Evolutionary conservation across 2,113 vertebrate genomes (phyloP).

Genomic region (Hippocampus zosterae): DNA sequence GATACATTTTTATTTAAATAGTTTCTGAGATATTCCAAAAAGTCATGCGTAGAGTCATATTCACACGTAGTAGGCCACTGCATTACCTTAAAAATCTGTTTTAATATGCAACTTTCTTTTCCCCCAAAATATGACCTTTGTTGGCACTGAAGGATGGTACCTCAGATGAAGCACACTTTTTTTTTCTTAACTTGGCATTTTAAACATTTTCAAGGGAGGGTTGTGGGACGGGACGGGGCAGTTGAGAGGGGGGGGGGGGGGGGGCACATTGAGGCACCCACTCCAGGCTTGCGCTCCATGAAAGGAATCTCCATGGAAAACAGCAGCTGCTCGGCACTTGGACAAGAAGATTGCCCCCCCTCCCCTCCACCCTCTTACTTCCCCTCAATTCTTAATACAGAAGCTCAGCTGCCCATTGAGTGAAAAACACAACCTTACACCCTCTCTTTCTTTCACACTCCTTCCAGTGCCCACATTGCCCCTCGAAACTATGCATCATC

Average conservation of each 20-base stretch:
- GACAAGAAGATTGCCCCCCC: slow-evolving; percentile 71
- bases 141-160: slow-evolving; percentile 16
- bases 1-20: no score
- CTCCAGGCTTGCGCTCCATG: slow-evolving; percentile 61
- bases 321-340: slow-evolving; percentile 73
- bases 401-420: slow-evolving; percentile 71
- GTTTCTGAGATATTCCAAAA: no score
- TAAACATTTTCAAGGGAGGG: slow-evolving; percentile 33
- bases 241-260: no score
- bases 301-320: slow-evolving; percentile 61
- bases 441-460: slow-evolving; percentile 45
- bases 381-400: slow-evolving; percentile 52
- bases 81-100: not conserved
- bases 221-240: not conserved
- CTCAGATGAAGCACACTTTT: slow-evolving; percentile 24
- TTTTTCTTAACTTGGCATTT: slow-evolving; percentile 40
- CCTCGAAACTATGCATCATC: slow-evolving; percentile 60
- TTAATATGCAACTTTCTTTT: not conserved
- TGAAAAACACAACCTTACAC: slow-evolving; percentile 48
- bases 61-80: not conserved
- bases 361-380: slow-evolving; percentile 20
- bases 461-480: slow-evolving; percentile 50
- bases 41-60: no score
- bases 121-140: slow-evolving; percentile 40
- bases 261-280: slow-evolving; percentile 54